These are phyloP conservation scores for Sycophila texana DNA, from an alignment of 2,888 invertebrate genomes.

Conservation along the genomic window DNA sequence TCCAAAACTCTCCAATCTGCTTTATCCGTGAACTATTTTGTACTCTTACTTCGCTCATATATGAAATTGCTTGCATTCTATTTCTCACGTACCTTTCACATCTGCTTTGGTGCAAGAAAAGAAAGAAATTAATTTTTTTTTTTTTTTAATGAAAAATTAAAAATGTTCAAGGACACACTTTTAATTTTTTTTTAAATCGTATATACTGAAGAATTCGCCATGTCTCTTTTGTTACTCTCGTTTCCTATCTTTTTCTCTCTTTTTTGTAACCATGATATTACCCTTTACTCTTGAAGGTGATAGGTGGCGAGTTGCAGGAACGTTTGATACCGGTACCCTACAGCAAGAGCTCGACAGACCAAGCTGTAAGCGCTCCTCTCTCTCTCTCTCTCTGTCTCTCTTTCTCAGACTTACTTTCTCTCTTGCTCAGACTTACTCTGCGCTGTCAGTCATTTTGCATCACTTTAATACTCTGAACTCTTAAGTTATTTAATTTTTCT, in stretches of 20 bases:
- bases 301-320: slow-evolving; percentile 99
- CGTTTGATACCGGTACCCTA: slow-evolving; percentile 99
- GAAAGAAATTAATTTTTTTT: too few species aligned
- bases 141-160: neutral
- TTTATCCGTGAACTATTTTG: neutral
- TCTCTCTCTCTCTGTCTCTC: slow-evolving; percentile 78
- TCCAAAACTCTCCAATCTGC: neutral
- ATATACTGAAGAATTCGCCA: neutral
- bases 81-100: slow-evolving; percentile 1
- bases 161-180: neutral
- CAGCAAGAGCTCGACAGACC: slow-evolving; percentile 99
- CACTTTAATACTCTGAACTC: slow-evolving; percentile 1
- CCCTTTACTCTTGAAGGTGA: slow-evolving; percentile 98
- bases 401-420: slow-evolving; percentile 68
- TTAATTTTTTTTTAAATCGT: slow-evolving; percentile 3
- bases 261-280: slow-evolving; percentile 83
- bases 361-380: slow-evolving; percentile 94
- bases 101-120: neutral
- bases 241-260: slow-evolving; percentile 47
- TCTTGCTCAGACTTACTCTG: slow-evolving; percentile 66
- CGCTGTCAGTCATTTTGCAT: slow-evolving; percentile 54
- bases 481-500: neutral
- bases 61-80: too few species aligned
- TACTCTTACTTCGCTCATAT: too few species aligned
- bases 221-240: slow-evolving; percentile 29